Base-by-base conservation (phyloP, 2,113 vertebrate genomes). In the Harpagus bidentatus region DNA sequence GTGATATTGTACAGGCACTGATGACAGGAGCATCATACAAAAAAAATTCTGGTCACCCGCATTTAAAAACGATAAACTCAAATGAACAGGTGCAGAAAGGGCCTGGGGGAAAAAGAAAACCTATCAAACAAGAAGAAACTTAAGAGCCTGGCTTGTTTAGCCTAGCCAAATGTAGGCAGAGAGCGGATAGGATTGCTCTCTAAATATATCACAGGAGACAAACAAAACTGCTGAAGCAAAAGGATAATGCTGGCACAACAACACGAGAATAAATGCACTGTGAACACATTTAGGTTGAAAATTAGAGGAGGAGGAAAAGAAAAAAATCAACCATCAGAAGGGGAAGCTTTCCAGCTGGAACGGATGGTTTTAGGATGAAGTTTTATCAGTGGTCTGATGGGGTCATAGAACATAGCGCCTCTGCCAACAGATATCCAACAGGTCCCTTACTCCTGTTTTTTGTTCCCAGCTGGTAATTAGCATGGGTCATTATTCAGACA, bases 141-240 rank as follows among this genome's bases (percentile, higher is more conserved):
- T 96, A 94, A 96, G 93, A 94, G 79, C 90, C 40, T 85, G 70
- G 31, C 84, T 94, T 95, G 43, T 95, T 96, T 94, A 90, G 89
- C 81, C 56, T 65, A 79, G 84, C 81, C 91, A 94, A 97, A 96
- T 65, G 91, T 53, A 94, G 93, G 84, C 95, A 94, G 87, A 56
- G 87, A 59, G 71, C 2, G 0, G 92, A 96, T 96, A 97, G 82
- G 78, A 94, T 97, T 95, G 95, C 95, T 91, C 81, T 93, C 93
- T 96, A 96, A 96, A 97, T 97, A 96, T 97, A 97, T 91, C 95
- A 82, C 95, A 82, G 70, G 87, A 97, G 96, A 95, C 93, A 96
- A 96, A 97, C 91, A 96, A 93, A 95, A 96, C 82, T 93, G 91
- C 93, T 94, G 91, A 93, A 93, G 93, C 84, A 91, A 87, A 96